Base-by-base conservation (phyloP, 2,888 invertebrate genomes). In the Microctonus brassicae region DNA sequence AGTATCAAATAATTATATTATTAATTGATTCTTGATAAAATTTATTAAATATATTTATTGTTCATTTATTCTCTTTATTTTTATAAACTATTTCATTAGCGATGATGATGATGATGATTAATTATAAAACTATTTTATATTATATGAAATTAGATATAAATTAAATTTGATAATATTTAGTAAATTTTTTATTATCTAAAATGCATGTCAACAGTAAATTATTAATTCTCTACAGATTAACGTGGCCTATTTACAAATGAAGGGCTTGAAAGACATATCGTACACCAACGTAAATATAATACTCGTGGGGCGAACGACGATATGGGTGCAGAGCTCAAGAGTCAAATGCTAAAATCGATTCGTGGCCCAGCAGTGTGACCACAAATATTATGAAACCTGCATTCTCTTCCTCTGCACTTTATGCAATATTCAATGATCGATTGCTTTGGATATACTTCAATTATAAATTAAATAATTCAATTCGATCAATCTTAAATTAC, bases 401-500 rank as follows among this genome's bases (percentile, higher is more conserved):
- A 26, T 5, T 60, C 34, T 11, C 26, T 13, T 17, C n/a, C n/a
- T n/a, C n/a, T 57, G 17, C 29, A 57, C 11, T 57, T 17, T 20
- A 11, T 9, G 20, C 47, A 22, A 17, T 17, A 20, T 20, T 26
- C 3, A 42, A 4, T 64, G 63, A 64, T 64, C 52, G 63, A 64
- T 64, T 47, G 63, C 63, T 29, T 29, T 29, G 20, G 33, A 22
- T 52, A 64, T 34, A 64, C 52, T 47, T 60, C 42, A 68, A 68
- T 68, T 68, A 68, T 68, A 61, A 68, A 68, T 68, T 68, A 55
- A 36, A 68, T 68, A 68, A 68, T 68, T 68, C 60, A 52, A 68
- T 68, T 68, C 68, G 60, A 68, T 68, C 60, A 61, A 68, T 68
- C 60, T 68, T 10, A 47, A 33, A 33, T 36, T 60, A 22, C 17